Conservation (phyloP, 2,888 invertebrate species). For the Melanchra persicariae region DNA sequence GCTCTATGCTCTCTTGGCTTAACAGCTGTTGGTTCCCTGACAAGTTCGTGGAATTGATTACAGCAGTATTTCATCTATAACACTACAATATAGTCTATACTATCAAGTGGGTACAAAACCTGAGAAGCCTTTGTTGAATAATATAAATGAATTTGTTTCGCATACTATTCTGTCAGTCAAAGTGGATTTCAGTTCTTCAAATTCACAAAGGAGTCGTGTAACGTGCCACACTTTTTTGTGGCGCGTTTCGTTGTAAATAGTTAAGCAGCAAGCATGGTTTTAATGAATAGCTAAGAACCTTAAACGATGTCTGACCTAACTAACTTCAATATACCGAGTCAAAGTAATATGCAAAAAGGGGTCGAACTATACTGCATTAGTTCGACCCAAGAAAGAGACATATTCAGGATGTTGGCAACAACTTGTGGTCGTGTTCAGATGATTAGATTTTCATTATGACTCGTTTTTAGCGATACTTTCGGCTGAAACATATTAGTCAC, state of each 20-base stretch:
- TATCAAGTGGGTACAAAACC: background rate
- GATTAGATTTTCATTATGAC: constrained; percentile 7
- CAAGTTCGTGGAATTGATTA: constrained; percentile 1
- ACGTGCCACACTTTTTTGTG: background rate
- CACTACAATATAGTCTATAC: background rate
- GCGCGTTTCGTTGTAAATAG: constrained; percentile 16
- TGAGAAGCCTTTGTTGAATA: background rate
- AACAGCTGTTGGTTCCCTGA: background rate
- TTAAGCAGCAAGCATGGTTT: constrained; percentile 29
- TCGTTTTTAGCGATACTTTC: background rate
- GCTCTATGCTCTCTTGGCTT: background rate
- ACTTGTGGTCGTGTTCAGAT: constrained; percentile 1
- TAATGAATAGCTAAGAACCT: constrained; percentile 35
- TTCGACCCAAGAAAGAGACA: constrained; percentile 9
- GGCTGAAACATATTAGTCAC: background rate
- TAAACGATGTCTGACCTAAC: constrained; percentile 1
- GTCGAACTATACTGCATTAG: constrained; percentile 33
- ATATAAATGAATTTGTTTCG: background rate
- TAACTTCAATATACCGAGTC: constrained; percentile 29
- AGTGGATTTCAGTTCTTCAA: constrained; percentile 16
- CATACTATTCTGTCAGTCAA: background rate
- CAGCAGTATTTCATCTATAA: background rate
- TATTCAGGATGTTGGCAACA: background rate
- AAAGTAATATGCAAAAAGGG: constrained; percentile 36
- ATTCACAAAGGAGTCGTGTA: constrained; percentile 34